Percentiles rank a stretch among this genome's conserved stretches.
These are phyloP conservation scores for Chrysotoxum bicinctum DNA, from an alignment of 2,888 invertebrate genomes.

Conservation along the genomic window DNA sequence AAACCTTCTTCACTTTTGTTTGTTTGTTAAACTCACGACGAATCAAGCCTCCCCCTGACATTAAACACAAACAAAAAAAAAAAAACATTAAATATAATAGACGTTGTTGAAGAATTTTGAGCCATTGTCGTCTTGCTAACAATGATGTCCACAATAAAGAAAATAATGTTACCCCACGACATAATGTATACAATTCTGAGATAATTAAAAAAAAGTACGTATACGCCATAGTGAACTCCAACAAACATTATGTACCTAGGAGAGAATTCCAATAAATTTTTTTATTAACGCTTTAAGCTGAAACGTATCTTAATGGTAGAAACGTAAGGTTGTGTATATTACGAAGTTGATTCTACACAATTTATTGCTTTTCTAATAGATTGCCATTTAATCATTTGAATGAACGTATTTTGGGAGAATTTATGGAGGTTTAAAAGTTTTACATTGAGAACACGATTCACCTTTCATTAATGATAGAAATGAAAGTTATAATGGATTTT, in stretches of 20 bases:
- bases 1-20: background rate
- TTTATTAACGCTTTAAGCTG: slow-evolving; percentile 21
- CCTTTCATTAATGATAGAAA: slow-evolving; percentile 33
- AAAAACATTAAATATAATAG: slow-evolving; percentile 16
- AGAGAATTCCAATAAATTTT: slow-evolving; percentile 38
- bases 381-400: slow-evolving; percentile 67
- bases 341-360: slow-evolving; percentile 12
- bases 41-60: slow-evolving; percentile 38
- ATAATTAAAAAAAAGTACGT: slow-evolving; percentile 39
- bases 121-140: slow-evolving; percentile 5
- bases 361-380: slow-evolving; percentile 65
- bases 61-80: slow-evolving; percentile 15
- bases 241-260: background rate
- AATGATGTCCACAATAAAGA: slow-evolving; percentile 32
- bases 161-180: slow-evolving; percentile 17
- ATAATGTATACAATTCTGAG: background rate
- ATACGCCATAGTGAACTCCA: slow-evolving; percentile 26
- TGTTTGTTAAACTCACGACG: slow-evolving; percentile 5
- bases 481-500: slow-evolving; percentile 23
- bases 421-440: slow-evolving; percentile 63
- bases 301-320: slow-evolving; percentile 4
- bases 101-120: slow-evolving; percentile 34
- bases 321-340: too few species aligned
- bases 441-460: slow-evolving; percentile 24
- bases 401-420: slow-evolving; percentile 56